phyloP scores from a whole-genome alignment of 2,888 invertebrate genomes.

The Mesoligia furuncula region DNA sequence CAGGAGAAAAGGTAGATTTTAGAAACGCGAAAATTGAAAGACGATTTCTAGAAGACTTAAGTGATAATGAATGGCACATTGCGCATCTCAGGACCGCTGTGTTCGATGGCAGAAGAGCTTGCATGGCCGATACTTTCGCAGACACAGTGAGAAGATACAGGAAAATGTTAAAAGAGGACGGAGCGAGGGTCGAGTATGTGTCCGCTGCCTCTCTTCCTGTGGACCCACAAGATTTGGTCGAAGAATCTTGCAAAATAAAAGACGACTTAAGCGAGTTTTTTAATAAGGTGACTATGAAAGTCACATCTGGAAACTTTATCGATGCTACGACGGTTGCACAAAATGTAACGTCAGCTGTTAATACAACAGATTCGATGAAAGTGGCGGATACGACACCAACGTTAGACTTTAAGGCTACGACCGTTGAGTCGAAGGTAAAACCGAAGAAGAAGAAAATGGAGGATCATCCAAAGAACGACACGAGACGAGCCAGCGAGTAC shows the following conservation, averaged over 20 bases:
- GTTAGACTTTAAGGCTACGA: slow-evolving; percentile 40
- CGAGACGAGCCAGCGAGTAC: slow-evolving; percentile 77
- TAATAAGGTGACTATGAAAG: slow-evolving; percentile 20
- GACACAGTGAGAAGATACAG: slow-evolving; percentile 73
- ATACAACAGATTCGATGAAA: slow-evolving; percentile 28
- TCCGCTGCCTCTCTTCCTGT: slow-evolving; percentile 72
- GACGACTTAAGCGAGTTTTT: neutral
- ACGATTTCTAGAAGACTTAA: slow-evolving; percentile 71
- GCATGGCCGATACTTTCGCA: slow-evolving; percentile 72
- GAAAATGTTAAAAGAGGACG: slow-evolving; percentile 74
- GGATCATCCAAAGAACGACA: slow-evolving; percentile 52
- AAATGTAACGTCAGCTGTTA: slow-evolving; percentile 3
- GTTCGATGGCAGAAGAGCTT: slow-evolving; percentile 65
- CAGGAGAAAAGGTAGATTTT: slow-evolving; percentile 19
- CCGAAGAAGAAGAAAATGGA: neutral
- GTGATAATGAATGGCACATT: slow-evolving; percentile 77
- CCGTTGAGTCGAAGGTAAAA: slow-evolving; percentile 14
- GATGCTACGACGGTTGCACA: slow-evolving; percentile 1
- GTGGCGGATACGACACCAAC: slow-evolving; percentile 31
- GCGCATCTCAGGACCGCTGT: slow-evolving; percentile 73
- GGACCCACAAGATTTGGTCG: slow-evolving; percentile 57
- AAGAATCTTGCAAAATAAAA: slow-evolving; percentile 65
- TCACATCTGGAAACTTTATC: slow-evolving; percentile 7
- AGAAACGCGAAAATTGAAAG: slow-evolving; percentile 55
- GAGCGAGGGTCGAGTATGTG: slow-evolving; percentile 74